phyloP scores from a whole-genome alignment of 2,113 vertebrate species.

The Bambusicola thoracicus region DNA sequence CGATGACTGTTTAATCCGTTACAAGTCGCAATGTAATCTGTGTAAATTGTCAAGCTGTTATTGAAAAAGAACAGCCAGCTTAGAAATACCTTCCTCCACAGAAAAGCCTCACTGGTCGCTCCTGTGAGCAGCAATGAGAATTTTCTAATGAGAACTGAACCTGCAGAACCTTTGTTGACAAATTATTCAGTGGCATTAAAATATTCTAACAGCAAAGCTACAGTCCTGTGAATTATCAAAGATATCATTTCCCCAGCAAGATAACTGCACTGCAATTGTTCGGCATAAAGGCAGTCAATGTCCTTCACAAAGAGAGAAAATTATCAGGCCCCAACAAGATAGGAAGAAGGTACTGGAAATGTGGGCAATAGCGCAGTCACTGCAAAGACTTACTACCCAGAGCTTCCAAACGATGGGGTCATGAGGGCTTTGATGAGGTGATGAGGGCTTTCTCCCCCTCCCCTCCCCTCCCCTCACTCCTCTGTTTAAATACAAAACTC shows the following conservation, averaged over 20 bases:
- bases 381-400: not conserved
- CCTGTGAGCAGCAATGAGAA: not conserved
- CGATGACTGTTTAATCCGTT: not conserved
- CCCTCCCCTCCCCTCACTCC: accelerated
- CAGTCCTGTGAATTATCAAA: not conserved
- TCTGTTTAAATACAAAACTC: not conserved
- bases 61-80: not conserved
- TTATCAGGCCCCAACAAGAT: accelerated
- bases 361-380: not conserved
- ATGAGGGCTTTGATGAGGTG: not conserved
- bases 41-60: not conserved
- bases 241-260: not conserved
- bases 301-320: not conserved
- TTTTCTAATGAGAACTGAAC: not conserved
- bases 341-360: not conserved
- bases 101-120: not conserved
- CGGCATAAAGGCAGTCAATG: not conserved
- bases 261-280: not conserved
- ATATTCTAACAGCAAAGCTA: not conserved
- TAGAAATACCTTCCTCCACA: not conserved
- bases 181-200: not conserved
- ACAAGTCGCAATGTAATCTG: not conserved
- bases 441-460: not conserved
- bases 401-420: not conserved
- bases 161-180: not conserved